Evolutionary conservation across 2,888 invertebrate species (phyloP).

Genomic region (Acanthosepion esculentum): DNA sequence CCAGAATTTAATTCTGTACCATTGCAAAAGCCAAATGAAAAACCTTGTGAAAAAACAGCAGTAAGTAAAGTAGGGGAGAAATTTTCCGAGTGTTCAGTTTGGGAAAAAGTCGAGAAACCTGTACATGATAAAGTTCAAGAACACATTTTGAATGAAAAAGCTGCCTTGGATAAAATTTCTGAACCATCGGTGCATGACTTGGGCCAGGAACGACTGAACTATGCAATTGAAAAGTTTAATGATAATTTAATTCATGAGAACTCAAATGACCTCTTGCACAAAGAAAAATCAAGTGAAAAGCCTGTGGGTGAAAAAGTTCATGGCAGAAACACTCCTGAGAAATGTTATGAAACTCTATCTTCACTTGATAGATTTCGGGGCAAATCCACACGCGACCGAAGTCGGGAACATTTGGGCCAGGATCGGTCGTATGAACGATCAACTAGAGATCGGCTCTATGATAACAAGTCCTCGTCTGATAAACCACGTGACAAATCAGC

Average conservation of each 20-base stretch:
- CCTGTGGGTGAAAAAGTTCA: background rate
- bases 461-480: conserved; percentile 4
- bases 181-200: background rate
- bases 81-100: background rate
- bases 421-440: conserved; percentile 35
- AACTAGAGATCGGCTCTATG: background rate
- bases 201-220: background rate
- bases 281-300: background rate
- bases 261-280: background rate
- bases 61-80: background rate
- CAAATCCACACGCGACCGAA: conserved; percentile 38
- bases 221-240: background rate
- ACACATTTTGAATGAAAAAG: background rate
- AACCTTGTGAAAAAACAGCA: conserved; percentile 15
- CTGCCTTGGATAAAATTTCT: background rate
- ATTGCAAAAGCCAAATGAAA: background rate
- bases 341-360: background rate
- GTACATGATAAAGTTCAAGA: background rate
- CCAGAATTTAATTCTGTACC: background rate
- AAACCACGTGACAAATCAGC: background rate
- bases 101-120: background rate
- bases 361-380: background rate
- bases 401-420: background rate
- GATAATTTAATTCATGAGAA: background rate
- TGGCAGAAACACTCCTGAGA: conserved; percentile 8